Conservation (phyloP, 2,113 vertebrate species). For the Struthidea cinerea region DNA sequence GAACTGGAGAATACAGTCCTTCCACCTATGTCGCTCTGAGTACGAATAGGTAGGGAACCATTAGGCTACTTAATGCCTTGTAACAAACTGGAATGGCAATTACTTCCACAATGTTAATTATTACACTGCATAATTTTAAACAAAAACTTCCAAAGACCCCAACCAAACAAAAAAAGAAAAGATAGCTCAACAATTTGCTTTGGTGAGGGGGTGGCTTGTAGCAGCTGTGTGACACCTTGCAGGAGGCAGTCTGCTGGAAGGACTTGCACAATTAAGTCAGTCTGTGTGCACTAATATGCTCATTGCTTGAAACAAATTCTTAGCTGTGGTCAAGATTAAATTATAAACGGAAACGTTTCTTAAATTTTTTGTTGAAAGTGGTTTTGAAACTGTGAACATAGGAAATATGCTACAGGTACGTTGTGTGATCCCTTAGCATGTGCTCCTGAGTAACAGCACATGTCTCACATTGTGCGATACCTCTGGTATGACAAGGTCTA, state of each 20-base stretch:
- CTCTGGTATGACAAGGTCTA: constrained; percentile 14
- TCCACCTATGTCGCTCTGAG: not conserved
- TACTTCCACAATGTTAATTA: not conserved
- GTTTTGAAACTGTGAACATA: not conserved
- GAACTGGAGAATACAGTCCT: not conserved
- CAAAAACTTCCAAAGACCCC: not conserved
- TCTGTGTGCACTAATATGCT: not conserved
- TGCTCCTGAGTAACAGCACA: constrained; percentile 12
- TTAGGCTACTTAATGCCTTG: not conserved
- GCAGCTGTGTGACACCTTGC: not conserved
- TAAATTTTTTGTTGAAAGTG: constrained; percentile 34
- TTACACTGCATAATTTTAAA: not conserved
- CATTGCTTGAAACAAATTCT: not conserved
- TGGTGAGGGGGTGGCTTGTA: not conserved
- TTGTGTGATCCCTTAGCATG: constrained; percentile 24
- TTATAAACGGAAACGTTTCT: not conserved
- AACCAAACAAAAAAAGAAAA: not conserved
- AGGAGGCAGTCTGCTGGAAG: not conserved
- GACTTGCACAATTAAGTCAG: not conserved
- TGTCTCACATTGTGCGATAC: not conserved
- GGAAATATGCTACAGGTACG: not conserved
- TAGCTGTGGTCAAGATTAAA: not conserved
- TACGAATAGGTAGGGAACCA: not conserved
- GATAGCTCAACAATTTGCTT: not conserved
- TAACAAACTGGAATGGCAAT: not conserved